Conservation (phyloP, 2,113 vertebrate species). For the Takifugu bimaculatus region DNA sequence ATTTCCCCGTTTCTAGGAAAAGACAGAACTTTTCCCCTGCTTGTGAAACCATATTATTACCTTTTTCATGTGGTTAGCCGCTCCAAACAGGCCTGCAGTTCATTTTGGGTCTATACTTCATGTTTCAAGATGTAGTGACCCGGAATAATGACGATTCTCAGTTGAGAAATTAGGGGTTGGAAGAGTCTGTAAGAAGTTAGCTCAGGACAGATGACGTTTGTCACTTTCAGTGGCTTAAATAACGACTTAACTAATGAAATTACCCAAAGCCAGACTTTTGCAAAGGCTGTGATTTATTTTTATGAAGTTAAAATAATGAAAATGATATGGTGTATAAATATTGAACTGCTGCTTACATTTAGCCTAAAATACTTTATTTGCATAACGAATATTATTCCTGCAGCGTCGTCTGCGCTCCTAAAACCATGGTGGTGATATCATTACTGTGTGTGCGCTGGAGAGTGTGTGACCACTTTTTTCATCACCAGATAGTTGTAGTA, state of each 20-base stretch:
- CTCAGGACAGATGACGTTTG: conserved; percentile 4
- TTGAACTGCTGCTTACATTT: conserved; percentile 1
- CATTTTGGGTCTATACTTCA: conserved; percentile 20
- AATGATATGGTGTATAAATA: no score
- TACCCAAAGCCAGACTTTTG: neutral
- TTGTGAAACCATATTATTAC: conserved; percentile 50
- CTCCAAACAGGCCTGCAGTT: conserved; percentile 45
- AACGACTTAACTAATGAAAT: neutral
- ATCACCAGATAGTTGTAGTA: conserved; percentile 62
- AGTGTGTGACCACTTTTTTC: conserved; percentile 46
- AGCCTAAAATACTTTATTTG: conserved; percentile 6
- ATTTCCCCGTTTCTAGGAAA: conserved; percentile 46
- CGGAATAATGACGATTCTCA: conserved; percentile 28
- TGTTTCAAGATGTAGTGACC: conserved; percentile 34
- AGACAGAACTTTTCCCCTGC: conserved; percentile 36
- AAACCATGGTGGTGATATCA: conserved; percentile 19
- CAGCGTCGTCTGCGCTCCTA: conserved; percentile 6
- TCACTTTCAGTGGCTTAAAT: neutral
- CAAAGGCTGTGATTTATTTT: neutral
- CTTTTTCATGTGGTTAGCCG: conserved; percentile 48
- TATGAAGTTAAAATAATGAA: no score
- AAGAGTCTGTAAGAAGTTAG: conserved; percentile 9
- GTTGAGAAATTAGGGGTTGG: conserved; percentile 29
- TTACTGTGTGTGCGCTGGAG: conserved; percentile 14
- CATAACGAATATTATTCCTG: conserved; percentile 12